Evolutionary conservation across 2,888 invertebrate genomes (phyloP).

Genomic region (Trisateles emortualis): DNA sequence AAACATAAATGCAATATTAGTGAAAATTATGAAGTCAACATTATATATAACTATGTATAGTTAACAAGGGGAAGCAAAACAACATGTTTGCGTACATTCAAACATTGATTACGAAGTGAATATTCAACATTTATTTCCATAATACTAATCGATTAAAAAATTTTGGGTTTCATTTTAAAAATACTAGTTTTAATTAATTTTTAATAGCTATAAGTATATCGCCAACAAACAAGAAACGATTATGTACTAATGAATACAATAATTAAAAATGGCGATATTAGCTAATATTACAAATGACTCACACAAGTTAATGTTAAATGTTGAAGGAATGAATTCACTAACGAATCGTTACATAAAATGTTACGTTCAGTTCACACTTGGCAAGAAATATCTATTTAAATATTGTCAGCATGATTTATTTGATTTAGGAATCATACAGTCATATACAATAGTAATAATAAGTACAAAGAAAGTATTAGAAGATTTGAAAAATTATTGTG

Average conservation of each 20-base stretch:
- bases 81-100: slow-evolving; percentile 28
- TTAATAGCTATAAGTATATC: no score
- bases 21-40: slow-evolving; percentile 36
- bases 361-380: slow-evolving; percentile 9
- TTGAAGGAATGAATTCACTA: slow-evolving; percentile 11
- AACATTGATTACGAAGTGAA: slow-evolving; percentile 22
- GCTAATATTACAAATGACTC: slow-evolving; percentile 10
- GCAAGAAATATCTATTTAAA: slow-evolving; percentile 38
- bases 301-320: slow-evolving; percentile 2
- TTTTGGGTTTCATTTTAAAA: no score
- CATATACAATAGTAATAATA: no score
- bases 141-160: slow-evolving; percentile 36
- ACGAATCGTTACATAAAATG: background rate
- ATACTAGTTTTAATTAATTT: no score
- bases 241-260: slow-evolving; percentile 25
- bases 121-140: slow-evolving; percentile 29
- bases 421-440: no score
- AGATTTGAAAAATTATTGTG: no score
- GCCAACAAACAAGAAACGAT: no score
- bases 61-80: slow-evolving; percentile 38
- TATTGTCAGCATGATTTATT: slow-evolving; percentile 27
- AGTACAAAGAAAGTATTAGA: no score
- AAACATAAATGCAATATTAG: slow-evolving; percentile 63
- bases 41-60: slow-evolving; percentile 37
- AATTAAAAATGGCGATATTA: slow-evolving; percentile 31